A percentile compares a stretch with the other conserved stretches of the same genome.
phyloP scores from a whole-genome alignment of 2,888 invertebrate species.

The Malthinus seriepunctatus region DNA sequence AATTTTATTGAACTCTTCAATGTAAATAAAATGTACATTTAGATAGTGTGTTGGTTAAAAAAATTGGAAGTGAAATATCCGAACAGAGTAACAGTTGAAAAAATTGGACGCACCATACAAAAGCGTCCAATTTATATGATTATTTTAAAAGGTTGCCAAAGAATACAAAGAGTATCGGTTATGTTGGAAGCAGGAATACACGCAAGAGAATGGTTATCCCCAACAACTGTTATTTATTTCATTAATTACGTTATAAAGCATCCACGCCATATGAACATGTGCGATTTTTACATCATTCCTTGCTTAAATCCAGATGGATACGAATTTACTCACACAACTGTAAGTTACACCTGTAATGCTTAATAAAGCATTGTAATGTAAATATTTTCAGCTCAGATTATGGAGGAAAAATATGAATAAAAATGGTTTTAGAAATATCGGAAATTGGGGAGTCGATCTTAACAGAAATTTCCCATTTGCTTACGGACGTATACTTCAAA shows the following conservation, averaged over 20 bases:
- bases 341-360: conserved; percentile 6
- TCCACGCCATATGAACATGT: conserved; percentile 19
- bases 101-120: conserved; percentile 29
- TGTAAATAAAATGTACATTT: neutral
- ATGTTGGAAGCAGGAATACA: conserved; percentile 38
- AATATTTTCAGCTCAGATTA: conserved; percentile 15
- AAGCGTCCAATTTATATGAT: conserved; percentile 34
- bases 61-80: conserved; percentile 20
- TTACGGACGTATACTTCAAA: conserved; percentile 34
- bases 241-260: conserved; percentile 30
- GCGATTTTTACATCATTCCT: conserved; percentile 37
- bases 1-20: neutral
- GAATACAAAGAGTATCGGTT: conserved; percentile 14
- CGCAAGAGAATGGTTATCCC: conserved; percentile 36
- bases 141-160: conserved; percentile 14
- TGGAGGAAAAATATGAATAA: conserved; percentile 34
- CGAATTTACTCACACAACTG: conserved; percentile 35
- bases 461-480: conserved; percentile 38
- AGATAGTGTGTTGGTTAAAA: neutral
- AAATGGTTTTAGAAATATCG: conserved; percentile 15
- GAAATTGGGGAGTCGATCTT: conserved; percentile 37
- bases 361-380: neutral
- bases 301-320: conserved; percentile 39
- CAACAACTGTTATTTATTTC: conserved; percentile 32
- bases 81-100: conserved; percentile 27